Evolutionary conservation across 2,113 vertebrate species (phyloP).

Genomic region (Lucifuga dentata): DNA sequence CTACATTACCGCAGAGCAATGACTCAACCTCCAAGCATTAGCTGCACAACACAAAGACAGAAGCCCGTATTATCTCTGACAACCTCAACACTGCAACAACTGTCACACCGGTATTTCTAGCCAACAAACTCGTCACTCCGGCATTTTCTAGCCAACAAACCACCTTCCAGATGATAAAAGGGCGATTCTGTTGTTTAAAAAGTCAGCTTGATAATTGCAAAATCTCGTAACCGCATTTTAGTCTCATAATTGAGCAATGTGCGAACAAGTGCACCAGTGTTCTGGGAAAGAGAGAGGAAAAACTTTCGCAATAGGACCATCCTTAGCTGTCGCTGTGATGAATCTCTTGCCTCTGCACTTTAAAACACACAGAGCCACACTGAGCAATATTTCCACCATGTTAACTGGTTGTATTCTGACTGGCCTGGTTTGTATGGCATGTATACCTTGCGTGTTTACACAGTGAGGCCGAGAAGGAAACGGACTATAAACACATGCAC

Average conservation of each 20-base stretch:
- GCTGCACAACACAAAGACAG: not conserved
- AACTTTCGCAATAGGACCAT: slow-evolving; percentile 56
- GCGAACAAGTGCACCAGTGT: slow-evolving; percentile 16
- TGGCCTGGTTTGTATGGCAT: slow-evolving; percentile 38
- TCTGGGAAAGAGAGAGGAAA: slow-evolving; percentile 51
- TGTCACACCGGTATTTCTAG: too few relatives aligned
- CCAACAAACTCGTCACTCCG: slow-evolving; percentile 9
- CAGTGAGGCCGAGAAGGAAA: slow-evolving; percentile 48
- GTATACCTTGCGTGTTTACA: slow-evolving; percentile 51
- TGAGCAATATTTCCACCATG: slow-evolving; percentile 67
- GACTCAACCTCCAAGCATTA: slow-evolving; percentile 5
- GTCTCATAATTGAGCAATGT: slow-evolving; percentile 45
- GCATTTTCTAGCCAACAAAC: slow-evolving; percentile 33
- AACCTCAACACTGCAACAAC: too few relatives aligned
- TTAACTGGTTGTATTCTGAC: slow-evolving; percentile 45
- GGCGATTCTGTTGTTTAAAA: not conserved
- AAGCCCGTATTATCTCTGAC: slow-evolving; percentile 28
- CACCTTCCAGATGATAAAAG: not conserved
- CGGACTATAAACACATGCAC: slow-evolving; percentile 43
- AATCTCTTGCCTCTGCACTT: slow-evolving; percentile 56
- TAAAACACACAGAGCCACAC: slow-evolving; percentile 24
- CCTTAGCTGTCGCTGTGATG: slow-evolving; percentile 28
- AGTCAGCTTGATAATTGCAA: not conserved
- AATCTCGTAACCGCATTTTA: not conserved
- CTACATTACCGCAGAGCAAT: slow-evolving; percentile 5